A percentile compares a stretch with the other conserved stretches of the same genome.
Conservation (phyloP, 1,140 invertebrate species). For the Halotydeus destructor region DNA sequence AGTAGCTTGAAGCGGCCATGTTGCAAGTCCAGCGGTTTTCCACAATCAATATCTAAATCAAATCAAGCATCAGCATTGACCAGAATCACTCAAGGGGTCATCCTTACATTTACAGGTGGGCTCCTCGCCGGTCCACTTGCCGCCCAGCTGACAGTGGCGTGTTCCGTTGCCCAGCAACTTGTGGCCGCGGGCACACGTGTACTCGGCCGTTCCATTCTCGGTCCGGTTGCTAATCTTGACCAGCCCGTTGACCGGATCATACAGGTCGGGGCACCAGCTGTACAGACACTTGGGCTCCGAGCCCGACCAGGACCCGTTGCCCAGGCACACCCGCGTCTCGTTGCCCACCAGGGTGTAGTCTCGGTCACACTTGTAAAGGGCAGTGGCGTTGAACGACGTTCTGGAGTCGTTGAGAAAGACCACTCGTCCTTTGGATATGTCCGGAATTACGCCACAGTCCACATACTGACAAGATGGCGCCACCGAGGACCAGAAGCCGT, state of each 20-base stretch:
- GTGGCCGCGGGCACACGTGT: constrained; percentile 58
- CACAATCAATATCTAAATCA: constrained; percentile 14
- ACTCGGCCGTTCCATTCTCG: constrained; percentile 28
- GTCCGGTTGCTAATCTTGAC: constrained; percentile 46
- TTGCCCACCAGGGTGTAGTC: constrained; percentile 59
- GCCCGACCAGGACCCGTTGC: constrained; percentile 65
- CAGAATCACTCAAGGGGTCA: background rate
- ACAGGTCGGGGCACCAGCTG: constrained; percentile 46
- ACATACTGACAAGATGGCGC: constrained; percentile 44
- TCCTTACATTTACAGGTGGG: constrained; percentile 19
- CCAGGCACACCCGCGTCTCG: constrained; percentile 33
- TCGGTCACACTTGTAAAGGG: constrained; percentile 49
- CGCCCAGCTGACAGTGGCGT: constrained; percentile 17
- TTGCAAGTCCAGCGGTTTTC: constrained; percentile 6
- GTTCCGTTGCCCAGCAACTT: constrained; percentile 44
- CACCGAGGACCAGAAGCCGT: constrained; percentile 32
- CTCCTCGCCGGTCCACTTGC: constrained; percentile 19
- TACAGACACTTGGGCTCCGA: constrained; percentile 55
- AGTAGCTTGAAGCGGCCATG: constrained; percentile 7
- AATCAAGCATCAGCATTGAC: background rate
- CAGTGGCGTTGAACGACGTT: constrained; percentile 47
- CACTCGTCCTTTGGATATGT: constrained; percentile 49
- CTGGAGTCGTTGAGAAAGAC: constrained; percentile 40
- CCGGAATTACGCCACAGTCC: constrained; percentile 47
- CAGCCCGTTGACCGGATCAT: constrained; percentile 52